phyloP scores from a whole-genome alignment of 1,140 invertebrate genomes.

The Bombus fervidus region DNA sequence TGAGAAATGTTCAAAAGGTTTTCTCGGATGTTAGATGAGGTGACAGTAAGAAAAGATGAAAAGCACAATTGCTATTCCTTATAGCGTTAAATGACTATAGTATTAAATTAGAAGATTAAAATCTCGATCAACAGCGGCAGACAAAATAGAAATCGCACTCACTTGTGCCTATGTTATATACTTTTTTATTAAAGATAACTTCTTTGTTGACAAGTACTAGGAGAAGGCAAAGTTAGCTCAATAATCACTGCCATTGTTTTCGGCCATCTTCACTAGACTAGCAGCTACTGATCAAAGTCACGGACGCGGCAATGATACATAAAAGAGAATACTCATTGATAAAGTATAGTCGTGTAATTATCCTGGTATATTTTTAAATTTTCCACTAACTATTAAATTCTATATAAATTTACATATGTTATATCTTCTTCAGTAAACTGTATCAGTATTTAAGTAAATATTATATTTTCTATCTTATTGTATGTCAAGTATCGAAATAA shows the following conservation, averaged over 20 bases:
- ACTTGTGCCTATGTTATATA: slow-evolving; percentile 50
- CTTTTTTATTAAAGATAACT: slow-evolving; percentile 55
- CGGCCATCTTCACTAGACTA: slow-evolving; percentile 70
- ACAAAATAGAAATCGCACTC: slow-evolving; percentile 32
- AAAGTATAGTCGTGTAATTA: neutral
- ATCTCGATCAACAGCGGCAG: neutral
- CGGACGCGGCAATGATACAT: slow-evolving; percentile 44
- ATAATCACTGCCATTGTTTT: slow-evolving; percentile 67
- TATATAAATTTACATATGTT: neutral
- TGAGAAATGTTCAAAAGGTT: neutral
- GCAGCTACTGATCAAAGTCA: slow-evolving; percentile 55
- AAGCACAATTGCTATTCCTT: slow-evolving; percentile 13
- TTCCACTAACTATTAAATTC: neutral
- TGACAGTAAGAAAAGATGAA: slow-evolving; percentile 39
- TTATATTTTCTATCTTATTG: neutral
- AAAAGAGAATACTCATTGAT: slow-evolving; percentile 36
- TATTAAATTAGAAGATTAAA: slow-evolving; percentile 30
- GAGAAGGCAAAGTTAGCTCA: slow-evolving; percentile 60
- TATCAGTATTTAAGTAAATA: neutral
- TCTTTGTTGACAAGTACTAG: slow-evolving; percentile 68
- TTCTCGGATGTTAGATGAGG: neutral
- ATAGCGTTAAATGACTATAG: slow-evolving; percentile 1
- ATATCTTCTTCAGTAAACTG: neutral
- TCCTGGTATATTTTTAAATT: neutral
- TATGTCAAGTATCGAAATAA: neutral